Percentiles rank a stretch among this genome's conserved stretches.
These are phyloP conservation scores for Lutjanus erythropterus DNA, from an alignment of 2,113 vertebrate genomes.

Conservation along the genomic window DNA sequence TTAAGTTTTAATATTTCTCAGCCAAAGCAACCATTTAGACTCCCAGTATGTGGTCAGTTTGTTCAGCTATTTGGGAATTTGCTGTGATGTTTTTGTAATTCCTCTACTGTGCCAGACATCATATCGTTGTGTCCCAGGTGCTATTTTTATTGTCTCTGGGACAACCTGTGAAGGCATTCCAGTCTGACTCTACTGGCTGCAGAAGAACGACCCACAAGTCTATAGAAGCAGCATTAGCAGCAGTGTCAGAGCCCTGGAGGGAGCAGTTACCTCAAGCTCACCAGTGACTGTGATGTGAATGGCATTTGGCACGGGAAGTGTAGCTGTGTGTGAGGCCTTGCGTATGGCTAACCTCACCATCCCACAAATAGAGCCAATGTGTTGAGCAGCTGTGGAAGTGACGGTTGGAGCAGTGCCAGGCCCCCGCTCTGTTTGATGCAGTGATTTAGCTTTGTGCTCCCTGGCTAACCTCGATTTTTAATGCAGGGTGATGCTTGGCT, in stretches of 20 bases:
- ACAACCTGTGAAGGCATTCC: not conserved
- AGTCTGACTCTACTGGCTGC: not conserved
- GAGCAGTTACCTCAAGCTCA: slow-evolving; percentile 55
- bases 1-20: too few relatives aligned
- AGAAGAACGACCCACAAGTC: not conserved
- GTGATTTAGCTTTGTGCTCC: slow-evolving; percentile 65
- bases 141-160: too few relatives aligned
- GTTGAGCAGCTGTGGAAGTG: slow-evolving; percentile 77
- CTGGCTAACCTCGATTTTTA: slow-evolving; percentile 56
- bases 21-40: too few relatives aligned
- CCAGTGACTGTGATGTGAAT: slow-evolving; percentile 52
- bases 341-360: slow-evolving; percentile 61
- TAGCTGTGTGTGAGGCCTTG: slow-evolving; percentile 40
- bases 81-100: too few relatives aligned
- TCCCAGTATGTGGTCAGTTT: too few relatives aligned
- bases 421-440: slow-evolving; percentile 59
- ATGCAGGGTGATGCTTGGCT: slow-evolving; percentile 37
- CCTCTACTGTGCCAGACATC: too few relatives aligned
- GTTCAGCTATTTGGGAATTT: too few relatives aligned
- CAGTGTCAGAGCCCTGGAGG: slow-evolving; percentile 8
- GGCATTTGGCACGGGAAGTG: slow-evolving; percentile 56
- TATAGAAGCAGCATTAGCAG: slow-evolving; percentile 46
- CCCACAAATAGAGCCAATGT: slow-evolving; percentile 70
- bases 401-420: slow-evolving; percentile 55
- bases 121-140: too few relatives aligned